Base-by-base conservation (phyloP, 2,888 invertebrate genomes). In the Chymomyza fuscimana region DNA sequence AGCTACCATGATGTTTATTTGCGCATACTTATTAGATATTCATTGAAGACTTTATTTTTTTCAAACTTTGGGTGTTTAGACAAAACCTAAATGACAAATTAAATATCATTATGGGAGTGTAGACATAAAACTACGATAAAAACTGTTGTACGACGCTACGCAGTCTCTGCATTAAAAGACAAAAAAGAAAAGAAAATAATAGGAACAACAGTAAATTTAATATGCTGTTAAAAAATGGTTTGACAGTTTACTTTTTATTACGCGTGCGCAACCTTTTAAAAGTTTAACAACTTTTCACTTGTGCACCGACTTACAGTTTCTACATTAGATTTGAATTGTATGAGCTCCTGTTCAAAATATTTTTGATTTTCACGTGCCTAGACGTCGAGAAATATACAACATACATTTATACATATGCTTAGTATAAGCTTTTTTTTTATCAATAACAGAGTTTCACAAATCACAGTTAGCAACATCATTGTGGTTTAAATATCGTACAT, bases 321-420 rank as follows among this genome's bases (percentile, higher is more conserved):
- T 78, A 90, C 85, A 83, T 78, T 88, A 84, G 82, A 78, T 90
- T 90, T 90, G 79, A 88, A 86, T 78, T 91, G 90, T 80, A 86
- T 76, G 81, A 87, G 81, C 77, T 90, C 91, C 90, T 88, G 81
- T 87, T 91, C 90, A 75, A 87, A 81, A 82, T 83, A 83, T 81
- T 83, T 90, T 63, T 91, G 91, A 82, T 85, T 76, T 81, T 86
- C 90, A 81, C 90, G 90, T 76, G 90, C 90, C 90, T 90, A 90
- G 88, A 90, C 89, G 88, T 85, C 81, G 87, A 74, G 76, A 84
- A 84, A 84, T 74, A 85, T 73, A 82, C 82, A 82, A 81, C 74
- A 81, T 78, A 79, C 46, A 22, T 59, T n/a, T 58, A 50, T 54
- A 54, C 54, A 54, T 22, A 15, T 9, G 16, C 16, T 19, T 22